Percentiles rank a stretch among this genome's conserved stretches.
phyloP scores from a whole-genome alignment of 2,113 vertebrate genomes.

The Malurus elegans region DNA sequence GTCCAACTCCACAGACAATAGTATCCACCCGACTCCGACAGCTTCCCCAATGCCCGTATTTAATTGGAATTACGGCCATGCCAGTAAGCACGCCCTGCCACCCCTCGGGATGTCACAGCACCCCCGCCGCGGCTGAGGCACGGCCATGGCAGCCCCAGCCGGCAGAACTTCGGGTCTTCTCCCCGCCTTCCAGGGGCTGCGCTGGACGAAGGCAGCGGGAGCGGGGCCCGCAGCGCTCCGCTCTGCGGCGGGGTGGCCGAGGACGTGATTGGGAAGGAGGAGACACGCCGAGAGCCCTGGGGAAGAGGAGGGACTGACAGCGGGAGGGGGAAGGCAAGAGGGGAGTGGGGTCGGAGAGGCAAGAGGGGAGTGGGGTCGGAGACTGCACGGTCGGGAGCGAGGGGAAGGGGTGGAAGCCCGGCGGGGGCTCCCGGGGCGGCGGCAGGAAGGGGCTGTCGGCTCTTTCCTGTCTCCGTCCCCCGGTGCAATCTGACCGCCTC shows the following conservation, averaged over 20 bases:
- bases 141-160: neutral
- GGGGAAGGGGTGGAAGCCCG: neutral
- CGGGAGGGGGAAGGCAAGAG: neutral
- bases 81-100: neutral
- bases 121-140: neutral
- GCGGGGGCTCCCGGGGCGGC: neutral
- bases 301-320: constrained; percentile 12
- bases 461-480: constrained; percentile 62
- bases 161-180: neutral
- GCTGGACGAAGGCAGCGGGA: neutral
- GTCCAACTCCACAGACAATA: neutral
- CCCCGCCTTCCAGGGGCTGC: neutral
- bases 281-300: neutral
- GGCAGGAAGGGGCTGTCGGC: constrained; percentile 66
- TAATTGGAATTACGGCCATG: neutral
- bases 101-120: neutral
- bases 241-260: neutral
- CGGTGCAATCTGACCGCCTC: constrained; percentile 58
- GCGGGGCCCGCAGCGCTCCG: neutral
- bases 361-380: neutral
- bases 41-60: neutral
- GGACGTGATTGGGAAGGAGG: constrained; percentile 25
- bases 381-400: neutral
- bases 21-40: neutral
- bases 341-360: too few species aligned